Percentiles rank a stretch among this genome's conserved stretches.
Evolutionary conservation across 2,113 vertebrate genomes (phyloP).

Genomic region (Bombycilla garrulus): DNA sequence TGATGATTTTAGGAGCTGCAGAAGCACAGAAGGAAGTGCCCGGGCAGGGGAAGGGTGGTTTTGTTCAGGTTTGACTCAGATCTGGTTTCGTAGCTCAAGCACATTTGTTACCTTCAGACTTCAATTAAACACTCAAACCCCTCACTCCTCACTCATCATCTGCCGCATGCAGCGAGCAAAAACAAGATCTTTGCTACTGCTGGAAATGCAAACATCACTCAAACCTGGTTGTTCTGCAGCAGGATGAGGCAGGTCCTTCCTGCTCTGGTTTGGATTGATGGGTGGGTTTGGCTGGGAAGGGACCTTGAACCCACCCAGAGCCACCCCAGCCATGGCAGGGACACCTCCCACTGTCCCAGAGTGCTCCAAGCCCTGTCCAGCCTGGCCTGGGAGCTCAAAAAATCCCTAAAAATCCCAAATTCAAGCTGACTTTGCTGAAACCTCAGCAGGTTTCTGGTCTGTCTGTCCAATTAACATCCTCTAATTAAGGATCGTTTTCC

Average conservation of each 20-base stretch:
- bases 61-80: not conserved
- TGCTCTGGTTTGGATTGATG: rapidly evolving
- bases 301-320: not conserved
- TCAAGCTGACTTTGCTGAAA: not conserved
- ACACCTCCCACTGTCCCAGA: not conserved
- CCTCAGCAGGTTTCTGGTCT: not conserved
- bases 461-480: not conserved
- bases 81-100: rapidly evolving
- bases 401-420: not conserved
- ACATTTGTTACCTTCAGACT: not conserved
- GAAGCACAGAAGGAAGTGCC: rapidly evolving
- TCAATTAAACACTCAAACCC: not conserved
- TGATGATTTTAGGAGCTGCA: not conserved
- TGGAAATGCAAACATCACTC: not conserved
- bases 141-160: not conserved
- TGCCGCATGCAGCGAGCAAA: rapidly evolving
- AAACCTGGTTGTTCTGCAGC: not conserved
- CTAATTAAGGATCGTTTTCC: not conserved
- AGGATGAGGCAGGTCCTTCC: not conserved
- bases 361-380: not conserved
- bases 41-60: not conserved
- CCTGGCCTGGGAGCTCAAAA: not conserved
- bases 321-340: not conserved
- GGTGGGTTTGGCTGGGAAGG: not conserved
- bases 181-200: not conserved